These are phyloP conservation scores for Phenganax marumi DNA, from an alignment of 92 coral and sea anemone genomes.

Conservation along the genomic window DNA sequence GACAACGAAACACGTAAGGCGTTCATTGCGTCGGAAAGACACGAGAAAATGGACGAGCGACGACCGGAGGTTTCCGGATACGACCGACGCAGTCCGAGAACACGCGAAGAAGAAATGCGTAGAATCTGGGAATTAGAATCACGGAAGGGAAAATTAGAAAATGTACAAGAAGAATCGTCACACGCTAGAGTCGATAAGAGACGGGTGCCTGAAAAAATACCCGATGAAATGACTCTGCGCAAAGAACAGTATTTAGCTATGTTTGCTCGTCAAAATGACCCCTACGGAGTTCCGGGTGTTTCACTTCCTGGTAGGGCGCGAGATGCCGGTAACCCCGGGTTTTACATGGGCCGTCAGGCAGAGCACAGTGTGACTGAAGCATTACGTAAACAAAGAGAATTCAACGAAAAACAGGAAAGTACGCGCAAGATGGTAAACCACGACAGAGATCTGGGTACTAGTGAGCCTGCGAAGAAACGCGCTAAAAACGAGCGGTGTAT, in stretches of 20 bases:
- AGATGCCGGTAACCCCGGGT: conserved; percentile 29
- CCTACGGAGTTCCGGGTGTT: conserved; percentile 22
- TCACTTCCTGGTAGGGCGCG: conserved; percentile 32
- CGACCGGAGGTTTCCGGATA: conserved; percentile 62
- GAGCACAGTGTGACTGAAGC: conserved; percentile 24
- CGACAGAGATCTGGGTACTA: background rate
- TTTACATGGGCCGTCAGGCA: conserved; percentile 30
- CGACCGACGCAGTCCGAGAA: conserved; percentile 48
- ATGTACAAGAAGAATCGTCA: background rate
- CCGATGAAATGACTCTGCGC: background rate
- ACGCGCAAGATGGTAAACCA: background rate
- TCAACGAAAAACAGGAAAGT: background rate
- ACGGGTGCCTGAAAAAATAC: background rate
- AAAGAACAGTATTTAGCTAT: conserved; percentile 33
- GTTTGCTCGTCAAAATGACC: conserved; percentile 24
- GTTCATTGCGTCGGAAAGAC: conserved; percentile 59
- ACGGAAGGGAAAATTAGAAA: conserved; percentile 6
- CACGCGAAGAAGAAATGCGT: conserved; percentile 23
- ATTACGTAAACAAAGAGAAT: conserved; percentile 13
- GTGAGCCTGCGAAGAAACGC: conserved; percentile 20
- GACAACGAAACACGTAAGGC: conserved; percentile 29
- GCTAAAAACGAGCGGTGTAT: conserved; percentile 1
- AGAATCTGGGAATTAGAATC: conserved; percentile 26
- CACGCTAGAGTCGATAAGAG: conserved; percentile 12
- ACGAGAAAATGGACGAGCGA: conserved; percentile 69